Evolutionary conservation across 2,113 vertebrate genomes (phyloP), one percentile per base, ranked within the genome.

Genomic region (Sorex fumeus): DNA sequence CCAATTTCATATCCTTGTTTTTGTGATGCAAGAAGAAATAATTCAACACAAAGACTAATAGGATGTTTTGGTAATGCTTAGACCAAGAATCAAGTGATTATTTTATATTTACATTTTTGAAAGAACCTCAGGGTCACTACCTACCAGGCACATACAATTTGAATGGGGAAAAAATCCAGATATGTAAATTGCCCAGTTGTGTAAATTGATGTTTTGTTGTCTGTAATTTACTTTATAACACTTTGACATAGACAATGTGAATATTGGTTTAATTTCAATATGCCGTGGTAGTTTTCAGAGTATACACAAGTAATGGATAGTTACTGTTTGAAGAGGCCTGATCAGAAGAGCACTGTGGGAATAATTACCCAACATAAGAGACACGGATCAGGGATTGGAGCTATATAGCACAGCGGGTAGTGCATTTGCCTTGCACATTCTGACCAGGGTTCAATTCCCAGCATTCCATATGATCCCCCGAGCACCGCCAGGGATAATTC

Each of bases 1-100:
- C 15, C 32, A 72, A 70, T 83, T 72, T 85, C 47, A 30, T 0
- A 1, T 25, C 40, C 23, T 79, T 72, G 40, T 36, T 45, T 93
- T 94, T 84, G 74, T 50, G 25, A 88, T 32, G 2, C n/a, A 86
- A 75, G 64, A 87, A 92, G 34, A 90, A 78, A 23, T 25, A 91
- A 78, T 78, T 85, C 30, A 78, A 16, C 69, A 8, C 13, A 87
- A 86, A 64, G 36, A 79, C 72, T 19, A 83, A 36, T 30, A 40
- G 40, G 36, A 50, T 71, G 3, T 82, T 92, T 91, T 87, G 72
- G 25, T 53, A 67, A 93, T 36, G 8, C 27, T 86, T 60, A 67
- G 70, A 47, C 11, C 69, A 91, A 86, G 57, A 0, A 66, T 60
- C 28, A 92, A 32, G 7, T 80, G 34, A 45, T 88, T 88, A 79